A percentile compares a stretch with the other conserved stretches of the same genome.
Conservation (phyloP, 1,140 invertebrate genomes). For the Holotrichia oblita region DNA sequence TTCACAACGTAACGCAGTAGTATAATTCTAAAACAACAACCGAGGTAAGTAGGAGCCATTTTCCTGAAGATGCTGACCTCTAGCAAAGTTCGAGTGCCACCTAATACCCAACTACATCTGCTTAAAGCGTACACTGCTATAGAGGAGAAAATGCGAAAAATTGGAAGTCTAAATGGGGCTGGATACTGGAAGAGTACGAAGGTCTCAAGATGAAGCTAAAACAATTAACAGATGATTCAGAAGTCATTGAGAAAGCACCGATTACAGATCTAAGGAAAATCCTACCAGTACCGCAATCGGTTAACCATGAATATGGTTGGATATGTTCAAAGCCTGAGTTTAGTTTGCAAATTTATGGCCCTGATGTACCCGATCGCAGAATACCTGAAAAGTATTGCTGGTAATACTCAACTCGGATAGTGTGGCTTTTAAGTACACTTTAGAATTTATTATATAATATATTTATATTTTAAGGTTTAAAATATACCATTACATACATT, state of each 20-base stretch:
- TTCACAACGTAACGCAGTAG: too few relatives aligned
- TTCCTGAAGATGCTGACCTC: too few relatives aligned
- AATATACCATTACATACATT: too few relatives aligned
- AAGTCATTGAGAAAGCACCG: constrained; percentile 25
- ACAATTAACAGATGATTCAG: not conserved
- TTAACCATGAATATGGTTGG: not conserved
- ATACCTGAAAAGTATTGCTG: not conserved
- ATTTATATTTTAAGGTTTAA: too few relatives aligned
- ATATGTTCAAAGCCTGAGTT: not conserved
- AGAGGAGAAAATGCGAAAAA: not conserved
- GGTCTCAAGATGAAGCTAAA: not conserved
- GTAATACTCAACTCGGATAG: too few relatives aligned
- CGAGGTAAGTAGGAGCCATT: too few relatives aligned
- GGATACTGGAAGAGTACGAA: not conserved
- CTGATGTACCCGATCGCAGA: constrained; percentile 31
- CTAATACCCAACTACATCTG: not conserved
- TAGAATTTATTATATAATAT: too few relatives aligned
- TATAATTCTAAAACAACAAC: too few relatives aligned
- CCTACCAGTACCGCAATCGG: not conserved
- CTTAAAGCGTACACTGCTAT: not conserved
- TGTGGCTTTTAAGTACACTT: too few relatives aligned
- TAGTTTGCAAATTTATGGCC: not conserved
- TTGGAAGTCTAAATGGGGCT: not conserved
- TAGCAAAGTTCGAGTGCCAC: not conserved
- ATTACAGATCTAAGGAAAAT: constrained; percentile 9